A percentile compares a stretch with the other conserved stretches of the same genome.
These are phyloP conservation scores for Charanyca ferruginea DNA, from an alignment of 2,888 invertebrate species.

Conservation along the genomic window DNA sequence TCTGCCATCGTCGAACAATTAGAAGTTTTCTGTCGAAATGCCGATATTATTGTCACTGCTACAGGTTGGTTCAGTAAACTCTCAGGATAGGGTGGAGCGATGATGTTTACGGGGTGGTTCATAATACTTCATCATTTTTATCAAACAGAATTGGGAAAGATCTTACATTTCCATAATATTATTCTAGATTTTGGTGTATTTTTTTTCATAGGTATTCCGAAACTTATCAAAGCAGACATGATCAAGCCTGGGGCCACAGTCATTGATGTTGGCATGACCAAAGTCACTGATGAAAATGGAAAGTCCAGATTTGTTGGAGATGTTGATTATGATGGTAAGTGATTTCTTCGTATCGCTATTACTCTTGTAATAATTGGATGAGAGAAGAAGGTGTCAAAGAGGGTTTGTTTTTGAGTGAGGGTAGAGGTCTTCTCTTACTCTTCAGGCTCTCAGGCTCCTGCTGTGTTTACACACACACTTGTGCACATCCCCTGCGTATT, in stretches of 20 bases:
- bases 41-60: slow-evolving; percentile 95
- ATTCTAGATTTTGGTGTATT: not conserved
- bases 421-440: too few species aligned
- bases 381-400: too few species aligned
- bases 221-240: slow-evolving; percentile 95
- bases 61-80: slow-evolving; percentile 87
- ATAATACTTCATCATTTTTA: too few species aligned
- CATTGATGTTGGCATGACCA: slow-evolving; percentile 97
- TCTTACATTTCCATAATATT: not conserved
- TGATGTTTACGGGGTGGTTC: too few species aligned
- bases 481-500: too few species aligned
- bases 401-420: too few species aligned
- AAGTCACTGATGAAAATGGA: slow-evolving; percentile 92
- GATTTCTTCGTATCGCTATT: too few species aligned
- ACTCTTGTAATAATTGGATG: too few species aligned
- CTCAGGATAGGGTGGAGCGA: too few species aligned
- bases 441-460: too few species aligned
- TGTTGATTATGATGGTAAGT: slow-evolving; percentile 95
- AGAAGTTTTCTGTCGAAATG: slow-evolving; percentile 92
- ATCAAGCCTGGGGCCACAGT: slow-evolving; percentile 97
- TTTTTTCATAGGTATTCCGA: slow-evolving; percentile 91
- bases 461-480: too few species aligned
- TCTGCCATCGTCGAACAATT: slow-evolving; percentile 97
- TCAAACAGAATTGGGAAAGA: not conserved
- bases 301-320: slow-evolving; percentile 96